Base-by-base conservation (phyloP, 2,797 vertebrate genomes). In the Paramormyrops hopkinsi region DNA sequence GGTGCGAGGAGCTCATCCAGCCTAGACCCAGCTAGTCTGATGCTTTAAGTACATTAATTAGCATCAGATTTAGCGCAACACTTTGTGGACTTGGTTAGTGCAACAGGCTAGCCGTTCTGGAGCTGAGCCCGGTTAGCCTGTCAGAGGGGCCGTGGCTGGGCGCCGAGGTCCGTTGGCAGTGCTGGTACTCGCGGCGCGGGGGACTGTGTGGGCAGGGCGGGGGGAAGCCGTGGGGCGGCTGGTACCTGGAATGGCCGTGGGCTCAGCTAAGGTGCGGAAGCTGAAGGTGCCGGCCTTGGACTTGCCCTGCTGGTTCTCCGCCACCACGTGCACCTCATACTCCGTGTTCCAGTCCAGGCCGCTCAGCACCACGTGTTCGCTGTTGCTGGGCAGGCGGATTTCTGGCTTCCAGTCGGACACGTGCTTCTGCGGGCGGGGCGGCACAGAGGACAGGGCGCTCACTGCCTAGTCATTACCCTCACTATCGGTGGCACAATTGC, bases 281-380 rank as follows among this genome's bases (percentile, higher is more conserved):
- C 94, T 95, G 46, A 96, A 93, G 89, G 93, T 91, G 33, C 97
- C 97, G 0, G 98, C 96, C 50, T 96, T 93, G 84, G 99, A 99
- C 87, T 96, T 97, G 88, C 99, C 99, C 93, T 97, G 97, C 93
- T 97, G 97, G 91, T 99, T 99, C 94, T 98, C 97, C 0, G 99
- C 99, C 79, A 98, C 94, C 91, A 99, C 97, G 0, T 92, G 95
- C n/a, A 99, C 95, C 92, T 98, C 98, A 0, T 99, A 99, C 90
- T 99, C 99, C 0, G 97, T 97, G 11, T 99, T 97, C 98, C 98
- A 99, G 17, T 99, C 98, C 92, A 99, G 96, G 0, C 97, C 94
- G 12, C 92, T 96, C 89, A 99, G 97, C 92, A 97, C 90, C 29
- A 97, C 93, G 2, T 97, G 96, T 90, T 99, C 96, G 0, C 98